phyloP scores from a whole-genome alignment of 2,113 vertebrate genomes.

The Crocuta crocuta region DNA sequence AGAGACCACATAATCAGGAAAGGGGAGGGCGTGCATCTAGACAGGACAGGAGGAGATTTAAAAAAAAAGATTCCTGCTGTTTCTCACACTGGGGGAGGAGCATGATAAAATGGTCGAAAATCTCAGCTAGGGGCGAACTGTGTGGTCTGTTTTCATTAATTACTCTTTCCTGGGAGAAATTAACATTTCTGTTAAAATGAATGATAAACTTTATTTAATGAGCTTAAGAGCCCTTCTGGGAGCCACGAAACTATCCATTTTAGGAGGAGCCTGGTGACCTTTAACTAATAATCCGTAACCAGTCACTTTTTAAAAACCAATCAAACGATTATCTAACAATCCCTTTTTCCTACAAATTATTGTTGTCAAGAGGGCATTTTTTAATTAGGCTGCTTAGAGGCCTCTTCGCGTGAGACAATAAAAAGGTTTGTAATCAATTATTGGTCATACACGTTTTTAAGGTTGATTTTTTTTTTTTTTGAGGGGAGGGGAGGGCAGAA shows the following conservation, averaged over 20 bases:
- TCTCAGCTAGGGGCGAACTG: not conserved
- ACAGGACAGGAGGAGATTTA: not conserved
- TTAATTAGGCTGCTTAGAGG: not conserved
- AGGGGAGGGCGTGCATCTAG: not conserved
- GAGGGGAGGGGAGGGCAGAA: too few relatives aligned
- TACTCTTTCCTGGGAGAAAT: not conserved
- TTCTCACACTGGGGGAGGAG: not conserved
- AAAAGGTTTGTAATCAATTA: not conserved
- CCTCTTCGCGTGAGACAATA: not conserved
- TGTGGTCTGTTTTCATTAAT: not conserved
- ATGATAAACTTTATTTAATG: not conserved
- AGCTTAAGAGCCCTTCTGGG: not conserved
- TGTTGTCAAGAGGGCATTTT: constrained; percentile 18
- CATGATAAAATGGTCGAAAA: not conserved
- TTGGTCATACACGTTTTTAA: not conserved
- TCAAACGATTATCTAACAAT: not conserved
- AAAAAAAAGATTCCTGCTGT: not conserved
- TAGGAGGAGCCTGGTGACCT: not conserved
- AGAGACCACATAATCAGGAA: not conserved
- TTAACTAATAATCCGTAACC: not conserved
- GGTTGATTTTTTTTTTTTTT: too few relatives aligned
- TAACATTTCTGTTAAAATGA: not conserved
- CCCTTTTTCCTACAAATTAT: not conserved
- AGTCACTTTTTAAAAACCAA: not conserved
- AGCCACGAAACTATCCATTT: not conserved